Base-by-base conservation (phyloP, 37 sponge, comb jelly and placozoan genomes). In the Tethya wilhelma region DNA sequence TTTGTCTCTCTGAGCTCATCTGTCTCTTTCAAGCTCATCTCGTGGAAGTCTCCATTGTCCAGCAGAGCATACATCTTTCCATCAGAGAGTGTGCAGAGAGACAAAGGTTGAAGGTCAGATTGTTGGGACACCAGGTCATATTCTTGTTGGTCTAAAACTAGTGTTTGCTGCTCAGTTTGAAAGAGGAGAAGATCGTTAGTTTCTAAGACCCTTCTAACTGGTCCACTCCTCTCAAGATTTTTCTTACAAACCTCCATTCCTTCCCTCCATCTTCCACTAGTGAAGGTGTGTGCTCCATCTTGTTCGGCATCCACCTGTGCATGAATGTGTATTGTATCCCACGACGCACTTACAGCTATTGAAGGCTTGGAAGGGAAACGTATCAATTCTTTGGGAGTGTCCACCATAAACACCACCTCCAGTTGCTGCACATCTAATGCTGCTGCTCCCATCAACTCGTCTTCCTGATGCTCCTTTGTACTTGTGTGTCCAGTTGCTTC, bases 241-340 rank as follows among this genome's bases (percentile, higher is more conserved):
- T 64, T 28, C 66, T 78, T 17, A 36, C 43, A 33, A 33, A 33
- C 26, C 53, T 66, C 44, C 33, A 65, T 14, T 22, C 12, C 17
- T 19, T 37, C 49, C 4, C 25, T 6, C 79, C 79, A 78, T 66
- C 49, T 66, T 38, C 79, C 79, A 28, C 44, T 39, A 41, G 67
- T 49, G 22, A 64, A 20, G 23, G 36, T n/a, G 30, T 11, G 5
- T 29, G 67, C 8, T 22, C 23, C 32, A 6, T 23, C 56, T 34
- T 14, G 29, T 34, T 64, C 67, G 25, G 73, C 36, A 72, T 8
- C 57, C 33, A 44, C 7, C 59, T 9, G 26, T 58, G 9, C 37
- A 40, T 69, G 20, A 23, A 38, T 12, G 64, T 66, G 46, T 6
- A 42, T 29, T 2, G 79, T 49, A 32, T 78, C 79, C 79, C 79